phyloP scores from a whole-genome alignment of 2,113 vertebrate species.

The Malurus alboscapulatus region DNA sequence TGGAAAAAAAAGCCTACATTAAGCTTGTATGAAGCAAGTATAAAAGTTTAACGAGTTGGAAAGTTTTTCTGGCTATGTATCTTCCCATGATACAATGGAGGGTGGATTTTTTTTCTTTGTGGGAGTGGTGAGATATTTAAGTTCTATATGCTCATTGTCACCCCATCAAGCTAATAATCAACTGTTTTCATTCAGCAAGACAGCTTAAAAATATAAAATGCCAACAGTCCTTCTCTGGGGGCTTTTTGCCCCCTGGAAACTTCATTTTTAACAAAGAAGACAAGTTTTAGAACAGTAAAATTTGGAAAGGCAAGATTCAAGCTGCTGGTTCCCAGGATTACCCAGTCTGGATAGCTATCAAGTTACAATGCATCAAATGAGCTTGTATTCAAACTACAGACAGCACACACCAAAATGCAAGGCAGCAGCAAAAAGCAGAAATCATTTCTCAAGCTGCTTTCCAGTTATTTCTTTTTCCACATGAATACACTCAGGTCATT shows the following conservation, averaged over 20 bases:
- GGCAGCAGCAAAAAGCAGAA: background rate
- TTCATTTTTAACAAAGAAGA: slow-evolving; percentile 50
- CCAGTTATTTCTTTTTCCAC: background rate
- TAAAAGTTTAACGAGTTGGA: slow-evolving; percentile 60
- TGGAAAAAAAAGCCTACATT: slow-evolving; percentile 51
- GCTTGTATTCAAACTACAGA: background rate
- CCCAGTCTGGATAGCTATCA: background rate
- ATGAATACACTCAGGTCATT: background rate
- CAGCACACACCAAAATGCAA: background rate
- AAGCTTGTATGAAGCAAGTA: slow-evolving; percentile 56
- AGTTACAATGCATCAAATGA: slow-evolving; percentile 19
- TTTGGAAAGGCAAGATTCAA: slow-evolving; percentile 15
- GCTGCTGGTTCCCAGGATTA: slow-evolving; percentile 52
- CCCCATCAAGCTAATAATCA: slow-evolving; percentile 49
- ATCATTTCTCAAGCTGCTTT: slow-evolving; percentile 42
- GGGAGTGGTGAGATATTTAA: slow-evolving; percentile 60
- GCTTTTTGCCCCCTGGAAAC: slow-evolving; percentile 43
- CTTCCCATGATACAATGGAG: slow-evolving; percentile 60
- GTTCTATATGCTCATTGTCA: slow-evolving; percentile 58
- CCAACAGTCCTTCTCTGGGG: slow-evolving; percentile 51
- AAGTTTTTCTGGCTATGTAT: slow-evolving; percentile 55
- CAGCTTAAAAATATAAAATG: slow-evolving; percentile 54
- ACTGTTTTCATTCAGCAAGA: slow-evolving; percentile 54
- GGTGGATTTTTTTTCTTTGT: background rate
- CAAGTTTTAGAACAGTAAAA: slow-evolving; percentile 51